Base-by-base conservation (phyloP, 2,888 invertebrate species). In the Scaptodrosophila latifasciaeformis region DNA sequence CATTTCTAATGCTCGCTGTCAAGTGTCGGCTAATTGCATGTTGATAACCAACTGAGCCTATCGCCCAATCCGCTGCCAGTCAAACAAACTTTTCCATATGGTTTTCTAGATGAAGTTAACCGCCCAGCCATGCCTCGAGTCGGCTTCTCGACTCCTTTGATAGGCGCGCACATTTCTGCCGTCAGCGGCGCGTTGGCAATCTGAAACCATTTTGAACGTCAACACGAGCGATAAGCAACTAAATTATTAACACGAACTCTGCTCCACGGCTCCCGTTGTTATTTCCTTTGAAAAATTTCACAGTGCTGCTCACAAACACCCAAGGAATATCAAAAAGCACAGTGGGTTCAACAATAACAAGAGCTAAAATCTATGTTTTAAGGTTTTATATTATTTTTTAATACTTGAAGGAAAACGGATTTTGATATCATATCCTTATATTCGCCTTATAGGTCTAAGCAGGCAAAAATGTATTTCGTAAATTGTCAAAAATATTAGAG, bases 171-270 rank as follows among this genome's bases (percentile, higher is more conserved):
- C n/a, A n/a, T n/a, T n/a, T n/a, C n/a, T n/a, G 47, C 21, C 6
- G 15, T 1, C 39, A 9, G 34, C 7, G 24, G 24, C 4, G 24
- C 39, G 42, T 42, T 47, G 17, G 46, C 56, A 55, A 67, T 59
- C 59, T 52, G 67, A 80, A 81, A 76, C 81, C 76, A 69, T 68
- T 71, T 67, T 66, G 60, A 70, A 78, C 79, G 81, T 82, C 82
- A 76, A 75, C 81, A 72, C 81, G 54, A 54, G 49, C 81, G 82
- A 82, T 82, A 79, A 79, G 79, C 70, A 72, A 82, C 80, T 81
- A 82, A 79, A 82, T 79, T 79, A 79, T 82, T 81, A 81, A 82
- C 79, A 81, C 81, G 76, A 79, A 67, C 51, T 59, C 54, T n/a
- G 37, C 27, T 31, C 24, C 45, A 49, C 50, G 65, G 60, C 74